These are phyloP conservation scores for Aldabrachelys gigantea DNA, from an alignment of 2,113 vertebrate species.

Conservation along the genomic window DNA sequence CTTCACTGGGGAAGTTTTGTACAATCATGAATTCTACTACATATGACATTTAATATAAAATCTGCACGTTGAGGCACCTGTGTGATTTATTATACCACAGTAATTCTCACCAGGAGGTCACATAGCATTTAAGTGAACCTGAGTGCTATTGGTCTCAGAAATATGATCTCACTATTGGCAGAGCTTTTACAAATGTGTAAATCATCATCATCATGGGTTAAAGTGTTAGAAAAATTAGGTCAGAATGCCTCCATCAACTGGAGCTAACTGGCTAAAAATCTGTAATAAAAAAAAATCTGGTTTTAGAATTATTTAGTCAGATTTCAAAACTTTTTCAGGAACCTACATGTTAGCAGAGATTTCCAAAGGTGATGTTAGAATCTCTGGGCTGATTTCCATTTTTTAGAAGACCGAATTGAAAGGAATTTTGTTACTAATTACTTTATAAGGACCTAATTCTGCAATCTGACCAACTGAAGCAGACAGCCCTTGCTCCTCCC, in stretches of 20 bases:
- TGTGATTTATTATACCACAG: not conserved
- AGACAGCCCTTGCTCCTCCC: not conserved
- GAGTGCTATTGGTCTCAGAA: not conserved
- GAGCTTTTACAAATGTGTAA: not conserved
- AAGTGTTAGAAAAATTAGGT: not conserved
- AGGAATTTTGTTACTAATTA: not conserved
- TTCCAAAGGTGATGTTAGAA: not conserved
- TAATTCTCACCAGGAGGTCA: not conserved
- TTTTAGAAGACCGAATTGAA: not conserved
- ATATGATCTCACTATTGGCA: not conserved
- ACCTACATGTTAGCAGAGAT: not conserved
- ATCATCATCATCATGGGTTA: not conserved
- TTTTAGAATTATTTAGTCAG: not conserved
- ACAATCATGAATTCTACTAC: not conserved
- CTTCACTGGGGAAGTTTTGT: not conserved
- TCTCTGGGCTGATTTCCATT: not conserved
- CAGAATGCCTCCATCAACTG: not conserved
- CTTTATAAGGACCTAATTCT: not conserved
- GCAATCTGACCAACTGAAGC: fast-evolving
- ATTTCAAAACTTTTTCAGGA: not conserved
- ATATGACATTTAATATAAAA: not conserved
- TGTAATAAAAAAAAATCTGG: not conserved
- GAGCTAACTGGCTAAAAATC: not conserved
- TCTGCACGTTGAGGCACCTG: not conserved
- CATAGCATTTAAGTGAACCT: not conserved